Evolutionary conservation across 2,888 invertebrate genomes (phyloP), one percentile per base, ranked within the genome.

Genomic region (Erebia palarica): DNA sequence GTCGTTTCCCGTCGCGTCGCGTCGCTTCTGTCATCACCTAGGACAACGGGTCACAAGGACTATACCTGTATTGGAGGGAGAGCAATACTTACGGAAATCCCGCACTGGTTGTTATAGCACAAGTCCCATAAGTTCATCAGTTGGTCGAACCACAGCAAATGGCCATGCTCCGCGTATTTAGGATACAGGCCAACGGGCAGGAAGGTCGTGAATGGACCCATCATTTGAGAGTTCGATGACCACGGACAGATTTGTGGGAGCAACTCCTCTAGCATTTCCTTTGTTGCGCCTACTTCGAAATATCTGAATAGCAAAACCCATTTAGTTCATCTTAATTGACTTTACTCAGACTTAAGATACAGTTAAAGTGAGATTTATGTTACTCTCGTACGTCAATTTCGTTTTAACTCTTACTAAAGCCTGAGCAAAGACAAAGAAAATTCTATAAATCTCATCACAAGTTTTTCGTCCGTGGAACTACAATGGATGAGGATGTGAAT

Each of bases 221-320:
- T 88, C 14, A 94, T 87, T 71, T 89, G 94, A 13, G 91, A 91
- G 65, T 94, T 90, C 5, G 90, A 85, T 65, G 95, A 94, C 90
- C 96, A 96, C 0, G 97, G 97, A 81, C 96, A 97, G 68, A 98
- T 88, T 78, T 94, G 94, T 0, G 98, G 98, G 68, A 96, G 94
- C 83, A 97, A 94, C 86, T 97, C 96, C 69, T 96, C 97, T 68
- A 99, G 88, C 81, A 99, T 97, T 89, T 98, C 98, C 86, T 95
- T 95, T 0, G 98, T 98, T 0, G 97, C 96, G 51, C 93, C 94
- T 58, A 95, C 87, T 70, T 96, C 94, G 83, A 96, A 96, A 85
- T 96, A 97, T 68, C 96, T 96, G 82, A 60, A 86, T 73, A 18
- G 16, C 72, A 51, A 49, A 42, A 57, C 36, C 36, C 36, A 36